Evolutionary conservation across 2,113 vertebrate species (phyloP), one percentile per base, ranked within the genome.

Genomic region (Tragelaphus imberbis): DNA sequence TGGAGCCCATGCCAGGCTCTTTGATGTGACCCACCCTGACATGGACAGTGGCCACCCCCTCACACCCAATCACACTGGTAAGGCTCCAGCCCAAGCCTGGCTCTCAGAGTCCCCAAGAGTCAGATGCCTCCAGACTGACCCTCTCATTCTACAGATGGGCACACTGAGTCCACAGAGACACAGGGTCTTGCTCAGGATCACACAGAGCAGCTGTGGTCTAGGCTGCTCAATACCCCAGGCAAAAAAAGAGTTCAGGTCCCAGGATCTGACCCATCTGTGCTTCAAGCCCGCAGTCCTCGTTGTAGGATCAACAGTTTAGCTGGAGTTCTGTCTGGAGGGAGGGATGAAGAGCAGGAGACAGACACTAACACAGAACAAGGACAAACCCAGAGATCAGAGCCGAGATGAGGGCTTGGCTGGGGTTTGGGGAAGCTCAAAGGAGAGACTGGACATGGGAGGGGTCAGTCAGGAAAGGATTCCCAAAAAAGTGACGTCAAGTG

Each of bases 301-400:
- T 27, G 55, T 16, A 27, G 68, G 63, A 2, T 61, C n/a, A 65
- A 23, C 3, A 1, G 27, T 21, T 84, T 51, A 27, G 14, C 5
- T 11, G 6, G n/a, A 47, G 36, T 19, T 44, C 75, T n/a, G 0
- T 36, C 53, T 4, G 4, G 28, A 9, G 6, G 7, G 21, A n/a
- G n/a, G 10, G 17, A 19, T 36, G 4, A 19, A 44, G 11, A 16
- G 65, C 5, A 21, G 11, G 51, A 25, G 40, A 47, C 40, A 47
- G 44, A 10, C 5, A n/a, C 14, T 17, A 36, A 51, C 80, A 93
- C 58, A 84, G 65, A 28, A 71, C 30, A 44, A 2, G 23, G 33
- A 75, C 25, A 91, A 49, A 51, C 63, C 13, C 75, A 90, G 79
- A 68, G 21, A 12, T 28, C 49, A n/a, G 36, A 88, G 21, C 65